Base-by-base conservation (phyloP, 2,113 vertebrate species). In the Arothron firmamentum region DNA sequence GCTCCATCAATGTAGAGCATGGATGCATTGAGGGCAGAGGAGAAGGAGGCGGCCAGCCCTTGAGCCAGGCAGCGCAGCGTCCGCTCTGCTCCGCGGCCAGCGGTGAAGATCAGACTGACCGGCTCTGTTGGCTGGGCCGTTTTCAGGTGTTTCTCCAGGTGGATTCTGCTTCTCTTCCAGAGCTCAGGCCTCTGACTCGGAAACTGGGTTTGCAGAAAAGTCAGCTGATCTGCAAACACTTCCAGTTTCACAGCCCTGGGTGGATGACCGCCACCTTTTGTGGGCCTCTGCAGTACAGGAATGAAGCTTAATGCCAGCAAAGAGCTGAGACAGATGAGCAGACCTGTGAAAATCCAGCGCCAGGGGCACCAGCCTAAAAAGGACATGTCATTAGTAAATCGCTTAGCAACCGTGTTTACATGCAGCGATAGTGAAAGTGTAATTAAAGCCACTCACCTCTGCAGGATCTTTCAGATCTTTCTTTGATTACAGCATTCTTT, bases 61-160 rank as follows among this genome's bases (percentile, higher is more conserved):
- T 66, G 1, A 19, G 95, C 91, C 49, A 98, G 85, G 80, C 96
- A 98, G 7, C 11, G 80, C 69, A 99, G 85, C 0, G 95, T 98
- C 65, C 21, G 71, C 70, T 92, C 79, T 0, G 81, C 94, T 2
- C 64, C 14, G 1, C 2, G 87, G 4, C 94, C 95, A 0, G 94
- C 92, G 0, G 93, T 83, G 3, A 99, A 77, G 45, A 96, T 94
- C 74, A 99, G 0, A 64, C 91, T 95, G 80, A 94, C 93, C 0
- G 96, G 96, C 74, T 96, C 92, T 0, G 85, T 83, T 50, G 89
- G 94, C 0, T 70, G 57, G 0, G 87, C 87, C 0, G 67, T 43
- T 15, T 89, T 86, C 51, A 99, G 92, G 82, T 98, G 95, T 57
- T 80, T 93, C 74, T 88, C 86, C 48, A 98, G 86, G 52, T 94